phyloP scores from a whole-genome alignment of 2,797 vertebrate genomes.

The Euphonia xanthogaster region DNA sequence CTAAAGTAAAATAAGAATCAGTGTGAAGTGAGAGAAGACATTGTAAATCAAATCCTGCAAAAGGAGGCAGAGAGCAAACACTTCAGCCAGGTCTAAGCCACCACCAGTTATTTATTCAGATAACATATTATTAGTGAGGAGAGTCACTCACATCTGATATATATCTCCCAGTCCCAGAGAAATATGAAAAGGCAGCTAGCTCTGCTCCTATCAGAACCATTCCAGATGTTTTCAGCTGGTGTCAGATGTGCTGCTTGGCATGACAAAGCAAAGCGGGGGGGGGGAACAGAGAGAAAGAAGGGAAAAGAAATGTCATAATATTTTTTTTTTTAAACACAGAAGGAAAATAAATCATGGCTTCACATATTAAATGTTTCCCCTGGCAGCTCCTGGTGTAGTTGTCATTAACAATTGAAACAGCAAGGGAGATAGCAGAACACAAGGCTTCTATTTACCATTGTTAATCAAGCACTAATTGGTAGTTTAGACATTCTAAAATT shows the following conservation, averaged over 20 bases:
- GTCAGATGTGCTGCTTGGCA: conserved; percentile 20
- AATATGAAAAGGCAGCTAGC: conserved; percentile 58
- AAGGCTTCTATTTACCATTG: conserved; percentile 32
- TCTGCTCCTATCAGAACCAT: conserved; percentile 49
- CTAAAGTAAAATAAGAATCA: conserved; percentile 56
- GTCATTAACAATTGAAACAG: conserved; percentile 48
- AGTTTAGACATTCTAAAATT: conserved; percentile 45
- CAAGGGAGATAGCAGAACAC: background rate
- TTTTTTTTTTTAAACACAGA: conserved; percentile 22
- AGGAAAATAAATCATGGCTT: conserved; percentile 2
- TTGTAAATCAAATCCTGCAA: conserved; percentile 60
- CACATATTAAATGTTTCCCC: conserved; percentile 26
- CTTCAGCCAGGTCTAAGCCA: conserved; percentile 49
- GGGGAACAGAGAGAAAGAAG: background rate
- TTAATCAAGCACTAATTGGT: conserved; percentile 54
- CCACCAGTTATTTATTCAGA: conserved; percentile 67
- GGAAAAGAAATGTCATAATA: background rate
- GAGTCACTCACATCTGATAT: conserved; percentile 50
- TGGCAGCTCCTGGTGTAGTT: background rate
- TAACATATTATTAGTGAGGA: conserved; percentile 60
- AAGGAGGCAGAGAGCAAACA: conserved; percentile 36
- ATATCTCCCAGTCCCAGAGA: conserved; percentile 5
- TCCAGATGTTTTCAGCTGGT: conserved; percentile 69
- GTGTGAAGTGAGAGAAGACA: conserved; percentile 26
- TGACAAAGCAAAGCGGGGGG: background rate